Percentiles rank a stretch among this genome's conserved stretches.
Evolutionary conservation across 35 echinoderm and acorn worm species (phyloP).

Genomic region (Patiria miniata): DNA sequence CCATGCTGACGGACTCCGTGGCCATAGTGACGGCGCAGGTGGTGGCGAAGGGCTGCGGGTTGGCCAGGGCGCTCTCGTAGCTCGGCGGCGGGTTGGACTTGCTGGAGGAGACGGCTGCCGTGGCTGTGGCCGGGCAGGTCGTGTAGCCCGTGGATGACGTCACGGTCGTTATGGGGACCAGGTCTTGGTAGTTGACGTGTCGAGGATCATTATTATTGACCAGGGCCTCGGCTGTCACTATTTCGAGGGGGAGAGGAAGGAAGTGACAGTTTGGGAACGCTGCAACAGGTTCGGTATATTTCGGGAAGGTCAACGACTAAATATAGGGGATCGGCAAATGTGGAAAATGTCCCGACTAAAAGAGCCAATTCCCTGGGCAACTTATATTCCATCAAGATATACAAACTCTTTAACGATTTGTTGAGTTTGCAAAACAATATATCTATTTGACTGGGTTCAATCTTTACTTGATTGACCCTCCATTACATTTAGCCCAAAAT

Average conservation of each 20-base stretch:
- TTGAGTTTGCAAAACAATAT: no score
- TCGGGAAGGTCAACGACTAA: constrained; percentile 22
- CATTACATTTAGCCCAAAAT: no score
- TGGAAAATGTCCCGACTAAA: background rate
- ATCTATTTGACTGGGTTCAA: no score
- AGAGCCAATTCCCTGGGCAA: background rate
- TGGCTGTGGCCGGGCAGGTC: background rate
- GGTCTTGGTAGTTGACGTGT: constrained; percentile 45
- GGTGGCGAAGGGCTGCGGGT: constrained; percentile 2
- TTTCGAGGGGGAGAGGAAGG: constrained; percentile 10
- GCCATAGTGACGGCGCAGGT: constrained; percentile 4
- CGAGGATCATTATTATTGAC: constrained; percentile 40
- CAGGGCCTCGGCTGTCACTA: background rate
- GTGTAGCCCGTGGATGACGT: constrained; percentile 27
- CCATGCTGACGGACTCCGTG: constrained; percentile 4
- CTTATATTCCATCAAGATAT: no score
- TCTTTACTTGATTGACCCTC: no score
- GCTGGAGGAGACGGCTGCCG: no score
- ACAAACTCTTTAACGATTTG: no score
- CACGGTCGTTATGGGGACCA: constrained; percentile 26
- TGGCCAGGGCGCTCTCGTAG: constrained; percentile 2
- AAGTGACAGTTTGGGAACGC: background rate
- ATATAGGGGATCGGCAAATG: background rate
- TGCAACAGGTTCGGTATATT: background rate
- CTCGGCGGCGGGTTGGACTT: constrained; percentile 14